Conservation (phyloP, 2,888 invertebrate species). For the Sphaeridia pumilis region DNA sequence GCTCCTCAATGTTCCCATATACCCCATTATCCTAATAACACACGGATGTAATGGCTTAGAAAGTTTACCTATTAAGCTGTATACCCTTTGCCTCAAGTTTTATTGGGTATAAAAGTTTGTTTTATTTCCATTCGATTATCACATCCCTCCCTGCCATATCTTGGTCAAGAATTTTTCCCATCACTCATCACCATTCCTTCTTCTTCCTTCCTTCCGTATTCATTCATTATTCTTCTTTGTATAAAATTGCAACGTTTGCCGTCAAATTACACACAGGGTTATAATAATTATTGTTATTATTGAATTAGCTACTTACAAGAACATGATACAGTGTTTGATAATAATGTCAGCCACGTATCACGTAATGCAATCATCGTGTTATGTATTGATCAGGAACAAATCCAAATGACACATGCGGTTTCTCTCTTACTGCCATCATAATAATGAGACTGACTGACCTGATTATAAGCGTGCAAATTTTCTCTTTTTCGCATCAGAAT, state of each 20-base stretch:
- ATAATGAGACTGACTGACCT: no score
- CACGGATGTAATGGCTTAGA: neutral
- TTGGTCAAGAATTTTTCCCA: no score
- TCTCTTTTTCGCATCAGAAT: no score
- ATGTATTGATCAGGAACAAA: no score
- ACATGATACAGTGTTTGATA: no score
- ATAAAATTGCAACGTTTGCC: neutral
- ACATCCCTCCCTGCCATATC: neutral
- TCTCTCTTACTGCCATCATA: no score
- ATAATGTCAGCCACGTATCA: no score
- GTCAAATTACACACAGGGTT: neutral
- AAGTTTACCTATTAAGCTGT: neutral
- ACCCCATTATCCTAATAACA: slow-evolving; percentile 1
- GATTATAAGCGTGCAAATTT: no score
- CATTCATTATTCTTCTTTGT: neutral
- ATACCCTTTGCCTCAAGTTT: neutral
- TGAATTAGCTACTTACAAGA: no score
- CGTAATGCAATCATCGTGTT: no score
- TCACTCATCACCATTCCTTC: neutral
- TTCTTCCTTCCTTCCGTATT: neutral
- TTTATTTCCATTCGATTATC: slow-evolving; percentile 3
- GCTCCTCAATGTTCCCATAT: neutral
- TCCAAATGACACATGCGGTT: no score
- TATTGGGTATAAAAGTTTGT: slow-evolving; percentile 1
- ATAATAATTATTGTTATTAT: neutral